phyloP scores from a whole-genome alignment of 2,113 vertebrate species.

The Paedocypris sp. region DNA sequence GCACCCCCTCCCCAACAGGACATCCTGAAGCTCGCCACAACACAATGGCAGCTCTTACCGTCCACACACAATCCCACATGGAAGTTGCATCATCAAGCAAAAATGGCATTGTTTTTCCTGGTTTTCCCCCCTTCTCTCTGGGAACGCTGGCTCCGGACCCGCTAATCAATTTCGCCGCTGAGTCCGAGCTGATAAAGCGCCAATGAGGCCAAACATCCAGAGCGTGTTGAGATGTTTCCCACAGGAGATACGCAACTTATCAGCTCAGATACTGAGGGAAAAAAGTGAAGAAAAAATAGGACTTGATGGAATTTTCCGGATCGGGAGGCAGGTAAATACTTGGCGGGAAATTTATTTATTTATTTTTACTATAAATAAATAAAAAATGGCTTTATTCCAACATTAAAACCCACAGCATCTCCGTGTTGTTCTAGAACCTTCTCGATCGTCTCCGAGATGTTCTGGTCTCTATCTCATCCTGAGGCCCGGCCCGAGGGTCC shows the following conservation, averaged over 20 bases:
- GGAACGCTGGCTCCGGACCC: constrained; percentile 43
- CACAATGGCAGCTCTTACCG: constrained; percentile 76
- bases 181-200: constrained; percentile 16
- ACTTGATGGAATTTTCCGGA: too few species aligned
- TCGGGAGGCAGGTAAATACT: too few species aligned
- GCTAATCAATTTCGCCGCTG: constrained; percentile 30
- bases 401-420: too few species aligned
- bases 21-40: constrained; percentile 90
- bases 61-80: constrained; percentile 66
- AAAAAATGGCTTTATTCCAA: too few species aligned
- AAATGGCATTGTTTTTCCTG: constrained; percentile 62
- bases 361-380: too few species aligned
- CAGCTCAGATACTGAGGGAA: constrained; percentile 5
- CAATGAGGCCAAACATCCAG: not conserved
- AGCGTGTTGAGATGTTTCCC: constrained; percentile 10
- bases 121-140: constrained; percentile 25
- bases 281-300: too few species aligned
- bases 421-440: not conserved
- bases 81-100: constrained; percentile 66
- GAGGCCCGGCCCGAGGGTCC: constrained; percentile 9
- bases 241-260: constrained; percentile 17
- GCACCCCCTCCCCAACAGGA: constrained; percentile 70
- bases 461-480: constrained; percentile 16
- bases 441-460: not conserved
- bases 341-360: too few species aligned